Conservation (phyloP, 1,140 invertebrate species). For the Carposina sasakii region DNA sequence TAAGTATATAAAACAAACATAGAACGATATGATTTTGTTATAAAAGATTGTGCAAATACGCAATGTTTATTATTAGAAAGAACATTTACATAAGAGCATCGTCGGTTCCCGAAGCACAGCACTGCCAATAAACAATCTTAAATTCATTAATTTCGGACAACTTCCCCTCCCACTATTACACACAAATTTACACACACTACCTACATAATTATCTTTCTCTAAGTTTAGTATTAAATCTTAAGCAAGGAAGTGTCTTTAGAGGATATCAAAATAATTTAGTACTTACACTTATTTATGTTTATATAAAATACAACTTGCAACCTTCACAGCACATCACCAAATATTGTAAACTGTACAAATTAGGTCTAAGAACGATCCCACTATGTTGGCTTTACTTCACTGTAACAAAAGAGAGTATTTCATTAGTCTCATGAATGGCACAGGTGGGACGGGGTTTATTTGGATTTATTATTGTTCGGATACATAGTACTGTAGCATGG, state of each 20-base stretch:
- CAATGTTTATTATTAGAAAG: no score
- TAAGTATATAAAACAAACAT: no score
- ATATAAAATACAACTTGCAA: conserved; percentile 57
- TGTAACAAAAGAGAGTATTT: conserved; percentile 33
- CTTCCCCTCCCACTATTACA: conserved; percentile 31
- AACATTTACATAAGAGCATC: no score
- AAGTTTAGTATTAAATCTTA: conserved; percentile 49
- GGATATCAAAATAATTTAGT: conserved; percentile 69
- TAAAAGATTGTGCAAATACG: no score
- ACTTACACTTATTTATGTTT: conserved; percentile 51
- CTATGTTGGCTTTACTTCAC: conserved; percentile 23
- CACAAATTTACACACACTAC: conserved; percentile 39
- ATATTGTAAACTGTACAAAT: conserved; percentile 34
- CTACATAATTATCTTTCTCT: no score
- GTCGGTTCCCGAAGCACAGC: not conserved
- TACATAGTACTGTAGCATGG: conserved; percentile 10
- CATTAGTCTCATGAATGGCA: conserved; percentile 9
- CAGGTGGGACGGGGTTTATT: no score
- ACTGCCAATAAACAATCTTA: conserved; percentile 18
- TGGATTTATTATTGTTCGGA: conserved; percentile 9
- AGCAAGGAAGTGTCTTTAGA: conserved; percentile 62
- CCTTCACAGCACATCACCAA: conserved; percentile 52
- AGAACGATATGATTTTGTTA: no score
- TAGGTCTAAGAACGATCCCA: not conserved
- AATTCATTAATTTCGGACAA: conserved; percentile 35